Percentiles rank a stretch among this genome's conserved stretches.
phyloP scores from a whole-genome alignment of 2,113 vertebrate species.

The Xenus cinereus region DNA sequence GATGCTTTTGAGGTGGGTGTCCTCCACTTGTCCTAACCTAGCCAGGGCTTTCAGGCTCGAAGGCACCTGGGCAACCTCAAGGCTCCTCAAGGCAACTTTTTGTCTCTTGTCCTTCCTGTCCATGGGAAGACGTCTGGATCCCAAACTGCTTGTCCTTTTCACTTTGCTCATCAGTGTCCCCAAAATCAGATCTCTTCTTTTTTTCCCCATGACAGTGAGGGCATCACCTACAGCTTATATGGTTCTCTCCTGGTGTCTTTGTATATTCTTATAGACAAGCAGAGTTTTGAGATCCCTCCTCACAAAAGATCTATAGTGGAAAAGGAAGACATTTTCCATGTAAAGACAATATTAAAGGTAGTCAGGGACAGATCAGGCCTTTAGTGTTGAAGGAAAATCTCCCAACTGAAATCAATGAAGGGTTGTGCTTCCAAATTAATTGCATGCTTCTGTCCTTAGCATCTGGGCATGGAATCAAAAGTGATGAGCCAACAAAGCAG shows the following conservation, averaged over 20 bases:
- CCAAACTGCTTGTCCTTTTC: background rate
- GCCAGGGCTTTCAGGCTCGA: background rate
- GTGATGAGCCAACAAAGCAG: slow-evolving; percentile 22
- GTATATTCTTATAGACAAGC: background rate
- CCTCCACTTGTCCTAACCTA: background rate
- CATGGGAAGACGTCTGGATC: background rate
- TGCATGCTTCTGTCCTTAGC: slow-evolving; percentile 11
- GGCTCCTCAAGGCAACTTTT: background rate
- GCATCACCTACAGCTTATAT: background rate
- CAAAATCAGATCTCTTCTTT: background rate
- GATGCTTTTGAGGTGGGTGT: background rate
- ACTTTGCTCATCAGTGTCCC: background rate
- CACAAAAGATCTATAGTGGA: background rate
- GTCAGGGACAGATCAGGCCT: background rate
- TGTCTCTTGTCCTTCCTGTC: background rate
- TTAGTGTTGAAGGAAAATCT: background rate
- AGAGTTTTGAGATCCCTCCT: background rate
- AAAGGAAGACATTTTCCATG: background rate
- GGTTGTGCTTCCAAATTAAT: slow-evolving; percentile 45
- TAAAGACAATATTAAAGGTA: background rate
- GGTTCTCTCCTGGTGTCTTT: background rate
- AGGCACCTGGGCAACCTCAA: background rate
- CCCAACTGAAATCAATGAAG: background rate
- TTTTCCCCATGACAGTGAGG: background rate
- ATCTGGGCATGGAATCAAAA: slow-evolving; percentile 44